phyloP scores from a whole-genome alignment of 2,888 invertebrate species.

The Xylota sylvarum region DNA sequence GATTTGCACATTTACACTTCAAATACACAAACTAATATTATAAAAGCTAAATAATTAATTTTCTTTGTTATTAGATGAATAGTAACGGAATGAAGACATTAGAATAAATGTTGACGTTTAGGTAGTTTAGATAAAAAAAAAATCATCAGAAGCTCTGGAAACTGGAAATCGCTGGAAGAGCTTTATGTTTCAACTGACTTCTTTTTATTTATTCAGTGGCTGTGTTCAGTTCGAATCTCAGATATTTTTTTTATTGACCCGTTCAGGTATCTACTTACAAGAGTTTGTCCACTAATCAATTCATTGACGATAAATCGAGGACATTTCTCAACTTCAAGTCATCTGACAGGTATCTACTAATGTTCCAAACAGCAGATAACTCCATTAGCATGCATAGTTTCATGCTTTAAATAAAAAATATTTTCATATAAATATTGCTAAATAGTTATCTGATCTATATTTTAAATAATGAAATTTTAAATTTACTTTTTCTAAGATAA shows the following conservation, averaged over 20 bases:
- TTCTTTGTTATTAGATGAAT: conserved; percentile 35
- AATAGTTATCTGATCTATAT: too few species aligned
- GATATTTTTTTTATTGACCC: background rate
- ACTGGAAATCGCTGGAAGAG: conserved; percentile 13
- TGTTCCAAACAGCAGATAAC: too few species aligned
- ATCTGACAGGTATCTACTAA: too few species aligned
- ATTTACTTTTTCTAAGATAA: too few species aligned
- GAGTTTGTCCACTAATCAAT: too few species aligned
- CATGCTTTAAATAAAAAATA: too few species aligned
- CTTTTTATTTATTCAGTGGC: background rate
- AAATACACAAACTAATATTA: conserved; percentile 31
- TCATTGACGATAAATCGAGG: too few species aligned
- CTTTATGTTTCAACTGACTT: conserved; percentile 1
- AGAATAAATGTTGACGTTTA: conserved; percentile 64
- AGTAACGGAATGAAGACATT: conserved; percentile 50
- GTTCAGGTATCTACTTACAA: background rate
- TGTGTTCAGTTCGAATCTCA: background rate
- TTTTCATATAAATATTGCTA: too few species aligned
- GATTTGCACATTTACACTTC: conserved; percentile 9
- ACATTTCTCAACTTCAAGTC: too few species aligned
- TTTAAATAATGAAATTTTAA: too few species aligned
- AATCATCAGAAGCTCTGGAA: conserved; percentile 21
- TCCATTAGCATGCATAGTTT: too few species aligned
- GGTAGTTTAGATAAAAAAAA: conserved; percentile 40
- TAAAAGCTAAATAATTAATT: conserved; percentile 13